Base-by-base conservation (phyloP, 2,113 vertebrate species). In the Opisthocomus hoazin region DNA sequence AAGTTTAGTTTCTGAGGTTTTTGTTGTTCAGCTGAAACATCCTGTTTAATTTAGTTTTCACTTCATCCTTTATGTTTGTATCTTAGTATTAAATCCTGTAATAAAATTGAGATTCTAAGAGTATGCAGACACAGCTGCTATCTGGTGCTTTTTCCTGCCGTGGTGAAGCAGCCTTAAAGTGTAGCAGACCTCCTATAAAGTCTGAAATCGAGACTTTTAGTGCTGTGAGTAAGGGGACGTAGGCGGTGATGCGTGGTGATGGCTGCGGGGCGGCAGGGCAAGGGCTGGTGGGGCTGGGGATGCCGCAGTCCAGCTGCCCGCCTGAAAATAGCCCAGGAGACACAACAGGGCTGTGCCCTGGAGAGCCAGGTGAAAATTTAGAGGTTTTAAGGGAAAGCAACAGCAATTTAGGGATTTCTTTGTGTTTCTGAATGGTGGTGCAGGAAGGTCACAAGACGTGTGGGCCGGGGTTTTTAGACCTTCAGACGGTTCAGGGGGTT, bases 181-280 rank as follows among this genome's bases (percentile, higher is more conserved):
- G 21, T 53, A 69, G 30, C 50, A 61, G 65, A 65, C 26, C 57
- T 93, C 39, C 51, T 89, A 27, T 32, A 43, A 69, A 19, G 64
- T 92, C 75, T 90, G 46, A 84, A 92, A 73, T 51, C 50, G 58
- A 76, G 64, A 27, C 26, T 91, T 92, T 24, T 36, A 87, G 63
- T 79, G 81, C 43, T 9, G 11, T 70, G 34, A 74, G 21, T 51
- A n/a, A 56, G 74, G 71, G 32, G 1, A 1, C 4, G 32, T 89
- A 26, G 26, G 15, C 9, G 1, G 32, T 57, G 26, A 82, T 34
- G 61, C 22, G 45, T 6, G 16, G 23, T 17, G 32, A 36, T 66
- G 0, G 1, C 26, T 51, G 37, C 46, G 1, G 3, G 22, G n/a
- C 2, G 1, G 11, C 66, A 26, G 12, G 19, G 36, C 22, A 57